Evolutionary conservation across 2,113 vertebrate species (phyloP).

Genomic region (Muntiacus muntjak): DNA sequence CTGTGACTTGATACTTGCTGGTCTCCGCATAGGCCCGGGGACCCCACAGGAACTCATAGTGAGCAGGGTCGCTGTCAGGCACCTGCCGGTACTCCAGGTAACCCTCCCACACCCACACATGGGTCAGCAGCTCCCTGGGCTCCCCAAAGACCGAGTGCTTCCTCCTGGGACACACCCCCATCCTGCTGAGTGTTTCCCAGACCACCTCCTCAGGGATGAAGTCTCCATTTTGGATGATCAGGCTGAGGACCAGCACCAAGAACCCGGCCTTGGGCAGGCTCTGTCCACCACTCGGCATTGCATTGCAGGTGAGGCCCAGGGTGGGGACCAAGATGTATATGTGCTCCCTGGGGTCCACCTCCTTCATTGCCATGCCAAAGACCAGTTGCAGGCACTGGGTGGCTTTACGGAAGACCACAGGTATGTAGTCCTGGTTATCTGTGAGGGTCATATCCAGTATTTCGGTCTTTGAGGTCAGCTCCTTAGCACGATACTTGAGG

Average conservation of each 20-base stretch:
- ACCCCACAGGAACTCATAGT: neutral
- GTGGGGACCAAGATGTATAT: neutral
- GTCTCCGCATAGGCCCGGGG: neutral
- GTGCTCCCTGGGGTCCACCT: neutral
- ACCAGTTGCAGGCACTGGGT: neutral
- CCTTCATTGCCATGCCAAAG: neutral
- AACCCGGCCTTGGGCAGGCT: neutral
- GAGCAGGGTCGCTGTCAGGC: neutral
- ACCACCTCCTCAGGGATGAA: neutral
- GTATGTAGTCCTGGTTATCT: neutral
- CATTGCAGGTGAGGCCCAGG: slow-evolving; percentile 8
- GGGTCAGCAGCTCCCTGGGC: neutral
- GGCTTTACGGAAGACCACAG: neutral
- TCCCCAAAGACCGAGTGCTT: neutral
- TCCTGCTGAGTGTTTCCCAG: neutral
- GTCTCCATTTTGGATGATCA: neutral
- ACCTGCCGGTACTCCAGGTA: neutral
- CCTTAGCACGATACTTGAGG: neutral
- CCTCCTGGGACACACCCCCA: accelerated
- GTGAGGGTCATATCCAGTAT: neutral
- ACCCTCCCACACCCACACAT: neutral
- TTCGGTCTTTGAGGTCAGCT: neutral
- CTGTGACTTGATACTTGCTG: neutral
- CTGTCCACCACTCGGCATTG: neutral
- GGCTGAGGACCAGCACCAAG: neutral